Evolutionary conservation across 2,113 vertebrate species (phyloP).

Genomic region (Triplophysa dalaica): DNA sequence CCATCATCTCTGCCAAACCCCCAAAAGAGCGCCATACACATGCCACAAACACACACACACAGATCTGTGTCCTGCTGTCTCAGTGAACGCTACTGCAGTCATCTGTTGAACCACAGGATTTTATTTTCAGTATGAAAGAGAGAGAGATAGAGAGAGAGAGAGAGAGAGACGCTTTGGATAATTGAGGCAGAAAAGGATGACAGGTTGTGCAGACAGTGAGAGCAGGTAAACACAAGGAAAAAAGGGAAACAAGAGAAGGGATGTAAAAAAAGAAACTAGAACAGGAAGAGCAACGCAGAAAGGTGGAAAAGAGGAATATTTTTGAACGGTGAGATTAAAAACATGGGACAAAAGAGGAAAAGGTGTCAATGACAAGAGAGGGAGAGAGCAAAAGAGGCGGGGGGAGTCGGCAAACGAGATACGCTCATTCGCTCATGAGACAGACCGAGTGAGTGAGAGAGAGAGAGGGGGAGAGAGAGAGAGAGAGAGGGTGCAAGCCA

Average conservation of each 20-base stretch:
- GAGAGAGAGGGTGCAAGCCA: constrained; percentile 57
- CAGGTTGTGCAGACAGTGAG: constrained; percentile 22
- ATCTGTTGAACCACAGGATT: constrained; percentile 2
- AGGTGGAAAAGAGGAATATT: constrained; percentile 14
- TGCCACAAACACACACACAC: constrained; percentile 13
- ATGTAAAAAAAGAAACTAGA: not conserved
- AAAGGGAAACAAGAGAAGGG: not conserved
- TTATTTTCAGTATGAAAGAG: not conserved
- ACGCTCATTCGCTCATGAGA: constrained; percentile 66
- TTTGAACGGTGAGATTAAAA: constrained; percentile 37
- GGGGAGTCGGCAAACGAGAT: constrained; percentile 50
- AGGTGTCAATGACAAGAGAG: constrained; percentile 43
- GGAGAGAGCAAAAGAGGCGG: constrained; percentile 38
- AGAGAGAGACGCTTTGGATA: not conserved
- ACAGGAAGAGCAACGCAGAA: not conserved
- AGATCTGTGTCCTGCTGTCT: not conserved
- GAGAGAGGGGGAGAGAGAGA: not conserved
- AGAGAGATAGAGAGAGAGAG: not conserved
- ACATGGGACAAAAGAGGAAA: constrained; percentile 45
- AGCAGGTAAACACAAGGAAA: constrained; percentile 18
- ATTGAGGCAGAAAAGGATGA: not conserved
- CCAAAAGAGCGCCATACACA: constrained; percentile 48
- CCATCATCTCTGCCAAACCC: constrained; percentile 57
- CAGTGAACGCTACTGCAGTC: constrained; percentile 2
- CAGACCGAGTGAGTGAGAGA: constrained; percentile 48